Conservation (phyloP, 2,113 vertebrate species). For the Gavialis gangeticus region DNA sequence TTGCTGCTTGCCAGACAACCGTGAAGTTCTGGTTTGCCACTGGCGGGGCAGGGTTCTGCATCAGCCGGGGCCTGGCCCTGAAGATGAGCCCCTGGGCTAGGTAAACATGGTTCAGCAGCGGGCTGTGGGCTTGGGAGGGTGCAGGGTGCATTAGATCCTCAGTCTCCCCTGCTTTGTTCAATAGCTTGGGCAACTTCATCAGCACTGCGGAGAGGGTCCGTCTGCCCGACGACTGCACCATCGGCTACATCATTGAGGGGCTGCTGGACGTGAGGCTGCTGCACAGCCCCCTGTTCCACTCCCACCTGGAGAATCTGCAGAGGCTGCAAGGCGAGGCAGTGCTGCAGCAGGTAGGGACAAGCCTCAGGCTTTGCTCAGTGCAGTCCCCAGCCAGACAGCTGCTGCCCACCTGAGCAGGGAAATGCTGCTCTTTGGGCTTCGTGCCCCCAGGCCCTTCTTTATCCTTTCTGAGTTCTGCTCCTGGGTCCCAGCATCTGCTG, state of each 20-base stretch:
- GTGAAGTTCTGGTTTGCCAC: conserved; percentile 99
- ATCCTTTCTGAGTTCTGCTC: too few species aligned
- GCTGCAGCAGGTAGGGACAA: conserved; percentile 85
- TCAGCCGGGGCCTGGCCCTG: conserved; percentile 95
- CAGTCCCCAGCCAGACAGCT: background rate
- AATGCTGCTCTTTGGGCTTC: background rate
- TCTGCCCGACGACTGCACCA: conserved; percentile 95
- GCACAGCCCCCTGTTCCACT: conserved; percentile 91
- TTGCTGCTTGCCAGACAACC: conserved; percentile 77
- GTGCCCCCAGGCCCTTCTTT: background rate
- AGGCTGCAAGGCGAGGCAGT: conserved; percentile 82
- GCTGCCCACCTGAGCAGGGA: background rate
- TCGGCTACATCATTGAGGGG: conserved; percentile 97
- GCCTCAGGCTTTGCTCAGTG: background rate
- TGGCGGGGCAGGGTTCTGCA: conserved; percentile 96
- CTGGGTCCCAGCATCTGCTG: too few species aligned
- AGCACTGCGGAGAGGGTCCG: conserved; percentile 95
- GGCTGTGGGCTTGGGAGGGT: background rate
- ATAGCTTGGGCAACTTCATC: conserved; percentile 96
- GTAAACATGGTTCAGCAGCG: conserved; percentile 67
- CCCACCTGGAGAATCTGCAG: conserved; percentile 94
- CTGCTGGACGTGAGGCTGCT: conserved; percentile 90
- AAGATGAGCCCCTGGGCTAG: conserved; percentile 99
- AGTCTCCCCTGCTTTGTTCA: background rate
- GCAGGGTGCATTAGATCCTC: background rate